phyloP scores from a whole-genome alignment of 2,888 invertebrate species.

The Chrysotoxum bicinctum region DNA sequence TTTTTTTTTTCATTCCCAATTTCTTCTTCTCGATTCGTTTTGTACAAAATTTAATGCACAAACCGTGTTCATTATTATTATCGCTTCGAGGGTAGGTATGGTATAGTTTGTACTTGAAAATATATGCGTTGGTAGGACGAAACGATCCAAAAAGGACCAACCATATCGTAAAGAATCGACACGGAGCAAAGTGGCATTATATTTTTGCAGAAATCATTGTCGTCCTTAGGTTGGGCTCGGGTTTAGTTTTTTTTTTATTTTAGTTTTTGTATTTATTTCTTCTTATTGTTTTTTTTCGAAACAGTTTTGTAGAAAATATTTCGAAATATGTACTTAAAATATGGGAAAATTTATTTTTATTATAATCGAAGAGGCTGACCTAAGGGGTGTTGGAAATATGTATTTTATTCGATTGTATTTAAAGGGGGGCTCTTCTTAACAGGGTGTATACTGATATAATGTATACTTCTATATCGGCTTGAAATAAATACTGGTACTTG shows the following conservation, averaged over 20 bases:
- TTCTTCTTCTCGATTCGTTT: conserved; percentile 62
- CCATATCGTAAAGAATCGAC: conserved; percentile 68
- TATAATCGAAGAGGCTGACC: conserved; percentile 53
- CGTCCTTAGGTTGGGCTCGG: conserved; percentile 24
- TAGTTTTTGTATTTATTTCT: background rate
- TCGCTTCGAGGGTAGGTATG: conserved; percentile 59
- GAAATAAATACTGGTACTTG: background rate
- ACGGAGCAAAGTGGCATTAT: conserved; percentile 44
- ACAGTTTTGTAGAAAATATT: conserved; percentile 48
- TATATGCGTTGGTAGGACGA: conserved; percentile 38
- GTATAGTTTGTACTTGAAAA: conserved; percentile 40
- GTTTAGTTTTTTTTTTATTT: conserved; percentile 24
- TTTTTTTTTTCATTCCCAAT: conserved; percentile 23
- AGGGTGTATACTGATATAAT: background rate
- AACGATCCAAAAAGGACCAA: conserved; percentile 42
- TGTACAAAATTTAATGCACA: conserved; percentile 72
- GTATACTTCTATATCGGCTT: background rate
- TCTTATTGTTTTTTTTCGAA: conserved; percentile 26
- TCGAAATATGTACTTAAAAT: conserved; percentile 56
- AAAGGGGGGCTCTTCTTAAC: background rate
- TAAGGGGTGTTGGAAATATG: conserved; percentile 31
- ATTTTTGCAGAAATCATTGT: conserved; percentile 55
- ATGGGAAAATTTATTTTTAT: conserved; percentile 70
- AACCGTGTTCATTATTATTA: conserved; percentile 73
- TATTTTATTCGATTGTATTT: conserved; percentile 23